Conservation (phyloP, 2,888 invertebrate genomes). For the Isoperla grammatica region DNA sequence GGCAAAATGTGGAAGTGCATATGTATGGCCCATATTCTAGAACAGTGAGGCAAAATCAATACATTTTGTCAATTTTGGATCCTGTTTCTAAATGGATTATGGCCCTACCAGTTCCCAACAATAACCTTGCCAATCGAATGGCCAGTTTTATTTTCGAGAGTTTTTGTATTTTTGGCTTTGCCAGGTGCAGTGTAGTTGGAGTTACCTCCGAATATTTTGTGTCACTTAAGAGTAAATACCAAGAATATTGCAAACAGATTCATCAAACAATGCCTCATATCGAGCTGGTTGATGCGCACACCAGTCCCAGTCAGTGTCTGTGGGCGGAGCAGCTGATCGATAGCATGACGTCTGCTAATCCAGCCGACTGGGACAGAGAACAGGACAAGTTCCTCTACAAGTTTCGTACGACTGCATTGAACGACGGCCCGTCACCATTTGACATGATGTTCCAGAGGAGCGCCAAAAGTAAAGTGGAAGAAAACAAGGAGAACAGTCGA, state of each 20-base stretch:
- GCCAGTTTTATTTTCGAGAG: constrained; percentile 34
- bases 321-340: constrained; percentile 32
- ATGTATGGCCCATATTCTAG: constrained; percentile 33
- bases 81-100: constrained; percentile 35
- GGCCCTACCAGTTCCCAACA: constrained; percentile 30
- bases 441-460: constrained; percentile 34
- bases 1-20: constrained; percentile 32
- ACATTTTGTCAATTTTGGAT: constrained; percentile 33
- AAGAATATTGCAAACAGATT: constrained; percentile 17
- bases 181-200: constrained; percentile 31
- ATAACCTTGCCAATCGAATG: constrained; percentile 26
- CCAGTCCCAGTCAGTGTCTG: constrained; percentile 8
- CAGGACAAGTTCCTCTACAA: constrained; percentile 32
- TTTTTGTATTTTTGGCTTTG: constrained; percentile 35
- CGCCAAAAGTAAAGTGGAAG: constrained; percentile 26
- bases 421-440: constrained; percentile 31
- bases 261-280: constrained; percentile 1
- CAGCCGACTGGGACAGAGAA: constrained; percentile 31
- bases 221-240: constrained; percentile 26
- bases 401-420: constrained; percentile 26
- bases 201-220: constrained; percentile 21
- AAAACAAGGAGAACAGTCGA: constrained; percentile 29
- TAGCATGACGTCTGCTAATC: constrained; percentile 27
- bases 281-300: not conserved
- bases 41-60: constrained; percentile 31